Evolutionary conservation across 2,797 vertebrate species (phyloP).

Genomic region (Intellagama lesueurii): DNA sequence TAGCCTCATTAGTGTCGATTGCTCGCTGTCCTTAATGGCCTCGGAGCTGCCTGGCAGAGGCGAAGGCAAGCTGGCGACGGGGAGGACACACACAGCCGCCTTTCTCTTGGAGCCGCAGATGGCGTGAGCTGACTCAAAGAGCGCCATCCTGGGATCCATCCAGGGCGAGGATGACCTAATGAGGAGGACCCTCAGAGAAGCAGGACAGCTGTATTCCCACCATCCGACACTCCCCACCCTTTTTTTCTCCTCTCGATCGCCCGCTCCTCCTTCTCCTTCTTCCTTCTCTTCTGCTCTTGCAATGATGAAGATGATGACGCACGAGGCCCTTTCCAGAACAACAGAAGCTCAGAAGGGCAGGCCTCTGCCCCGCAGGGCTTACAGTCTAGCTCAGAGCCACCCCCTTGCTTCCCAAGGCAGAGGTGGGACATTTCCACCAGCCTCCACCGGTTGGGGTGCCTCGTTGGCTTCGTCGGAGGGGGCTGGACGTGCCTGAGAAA

Average conservation of each 20-base stretch:
- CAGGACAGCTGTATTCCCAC: neutral
- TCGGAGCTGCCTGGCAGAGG: neutral
- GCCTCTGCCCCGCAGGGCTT: neutral
- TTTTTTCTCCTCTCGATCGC: fast-evolving
- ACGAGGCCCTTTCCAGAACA: neutral
- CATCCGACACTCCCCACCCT: neutral
- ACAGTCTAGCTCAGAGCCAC: neutral
- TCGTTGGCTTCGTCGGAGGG: neutral
- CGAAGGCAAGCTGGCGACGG: no score
- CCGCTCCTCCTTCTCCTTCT: neutral
- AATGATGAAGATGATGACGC: no score
- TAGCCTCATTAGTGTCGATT: neutral
- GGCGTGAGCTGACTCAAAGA: neutral
- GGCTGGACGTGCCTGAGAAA: no score
- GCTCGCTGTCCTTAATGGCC: neutral
- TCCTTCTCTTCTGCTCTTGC: neutral
- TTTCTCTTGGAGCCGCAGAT: neutral
- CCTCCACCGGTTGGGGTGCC: no score
- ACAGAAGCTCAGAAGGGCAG: no score
- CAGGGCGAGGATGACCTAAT: slow-evolving; percentile 41
- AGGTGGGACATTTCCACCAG: no score
- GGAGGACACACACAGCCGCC: neutral
- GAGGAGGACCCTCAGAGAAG: neutral
- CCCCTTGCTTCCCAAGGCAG: no score
- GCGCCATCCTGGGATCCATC: slow-evolving; percentile 7